Conservation (phyloP, 2,888 invertebrate genomes). For the Agriopis marginaria region DNA sequence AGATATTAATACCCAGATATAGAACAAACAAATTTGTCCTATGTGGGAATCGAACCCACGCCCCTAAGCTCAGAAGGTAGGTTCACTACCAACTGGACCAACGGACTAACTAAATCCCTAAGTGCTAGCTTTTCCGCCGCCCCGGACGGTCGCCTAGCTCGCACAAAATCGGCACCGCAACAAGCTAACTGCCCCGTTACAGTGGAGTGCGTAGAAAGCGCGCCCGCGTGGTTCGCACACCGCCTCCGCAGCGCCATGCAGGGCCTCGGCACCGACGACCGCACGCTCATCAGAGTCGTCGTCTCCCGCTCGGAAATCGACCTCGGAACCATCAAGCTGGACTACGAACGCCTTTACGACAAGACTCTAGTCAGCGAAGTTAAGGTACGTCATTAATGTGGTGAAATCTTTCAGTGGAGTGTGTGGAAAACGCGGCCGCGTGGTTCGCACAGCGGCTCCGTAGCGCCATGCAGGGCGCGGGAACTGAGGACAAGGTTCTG, state of each 20-base stretch:
- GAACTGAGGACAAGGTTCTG: slow-evolving; percentile 90
- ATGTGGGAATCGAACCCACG: no score
- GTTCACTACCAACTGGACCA: no score
- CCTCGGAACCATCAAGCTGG: slow-evolving; percentile 89
- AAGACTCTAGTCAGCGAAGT: slow-evolving; percentile 89
- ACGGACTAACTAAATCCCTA: no score
- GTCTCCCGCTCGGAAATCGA: slow-evolving; percentile 90
- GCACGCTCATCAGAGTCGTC: slow-evolving; percentile 89
- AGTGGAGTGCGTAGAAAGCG: slow-evolving; percentile 90
- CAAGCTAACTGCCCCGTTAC: slow-evolving; percentile 45
- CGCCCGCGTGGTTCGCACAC: slow-evolving; percentile 89
- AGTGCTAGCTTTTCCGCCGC: no score
- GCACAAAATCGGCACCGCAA: no score
- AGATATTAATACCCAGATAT: no score
- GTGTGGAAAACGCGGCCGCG: slow-evolving; percentile 89
- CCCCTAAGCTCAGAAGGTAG: no score
- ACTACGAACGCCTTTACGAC: slow-evolving; percentile 90
- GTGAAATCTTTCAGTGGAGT: slow-evolving; percentile 87
- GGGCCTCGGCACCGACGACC: slow-evolving; percentile 91
- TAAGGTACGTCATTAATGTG: slow-evolving; percentile 73
- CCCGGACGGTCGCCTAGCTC: no score
- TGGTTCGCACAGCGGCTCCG: slow-evolving; percentile 90
- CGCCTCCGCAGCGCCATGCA: slow-evolving; percentile 88
- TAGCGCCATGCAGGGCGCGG: slow-evolving; percentile 88
- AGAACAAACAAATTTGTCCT: no score